Evolutionary conservation across 2,888 invertebrate species (phyloP).

Genomic region (Parochlus steinenii): DNA sequence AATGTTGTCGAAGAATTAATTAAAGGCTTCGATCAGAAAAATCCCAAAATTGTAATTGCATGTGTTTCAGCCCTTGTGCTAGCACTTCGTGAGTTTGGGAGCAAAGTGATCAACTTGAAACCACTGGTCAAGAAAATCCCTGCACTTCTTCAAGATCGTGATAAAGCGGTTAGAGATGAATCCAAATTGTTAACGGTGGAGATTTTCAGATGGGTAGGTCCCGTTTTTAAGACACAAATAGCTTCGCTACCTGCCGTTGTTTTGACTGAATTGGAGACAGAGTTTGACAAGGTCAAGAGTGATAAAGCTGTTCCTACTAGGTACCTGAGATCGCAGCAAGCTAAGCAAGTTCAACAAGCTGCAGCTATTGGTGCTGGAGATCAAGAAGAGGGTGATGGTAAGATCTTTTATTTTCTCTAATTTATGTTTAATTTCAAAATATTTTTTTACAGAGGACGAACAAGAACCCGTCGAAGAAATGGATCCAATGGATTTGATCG

Average conservation of each 20-base stretch:
- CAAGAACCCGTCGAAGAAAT: slow-evolving; percentile 49
- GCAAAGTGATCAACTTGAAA: slow-evolving; percentile 78
- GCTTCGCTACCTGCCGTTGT: slow-evolving; percentile 77
- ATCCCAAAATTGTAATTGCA: slow-evolving; percentile 85
- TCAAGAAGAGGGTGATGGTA: slow-evolving; percentile 30
- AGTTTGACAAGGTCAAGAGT: slow-evolving; percentile 56
- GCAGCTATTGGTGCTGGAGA: slow-evolving; percentile 29
- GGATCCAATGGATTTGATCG: slow-evolving; percentile 81
- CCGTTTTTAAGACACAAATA: slow-evolving; percentile 70
- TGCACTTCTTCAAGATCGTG: slow-evolving; percentile 71
- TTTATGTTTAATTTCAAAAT: slow-evolving; percentile 11
- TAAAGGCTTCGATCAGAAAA: slow-evolving; percentile 89
- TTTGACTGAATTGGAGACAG: slow-evolving; percentile 71
- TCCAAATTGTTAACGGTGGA: slow-evolving; percentile 82
- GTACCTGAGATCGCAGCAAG: slow-evolving; percentile 29
- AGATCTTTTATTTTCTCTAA: slow-evolving; percentile 4
- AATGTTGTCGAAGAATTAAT: slow-evolving; percentile 75
- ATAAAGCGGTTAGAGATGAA: slow-evolving; percentile 83
- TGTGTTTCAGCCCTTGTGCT: slow-evolving; percentile 60
- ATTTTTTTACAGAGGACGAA: slow-evolving; percentile 33
- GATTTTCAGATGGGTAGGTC: slow-evolving; percentile 70
- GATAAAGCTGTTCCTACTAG: slow-evolving; percentile 27
- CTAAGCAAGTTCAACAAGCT: slow-evolving; percentile 21
- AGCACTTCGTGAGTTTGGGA: slow-evolving; percentile 77
- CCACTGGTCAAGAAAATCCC: slow-evolving; percentile 78